phyloP scores from a whole-genome alignment of 2,113 vertebrate species.

The Nyctereutes procyonoides region DNA sequence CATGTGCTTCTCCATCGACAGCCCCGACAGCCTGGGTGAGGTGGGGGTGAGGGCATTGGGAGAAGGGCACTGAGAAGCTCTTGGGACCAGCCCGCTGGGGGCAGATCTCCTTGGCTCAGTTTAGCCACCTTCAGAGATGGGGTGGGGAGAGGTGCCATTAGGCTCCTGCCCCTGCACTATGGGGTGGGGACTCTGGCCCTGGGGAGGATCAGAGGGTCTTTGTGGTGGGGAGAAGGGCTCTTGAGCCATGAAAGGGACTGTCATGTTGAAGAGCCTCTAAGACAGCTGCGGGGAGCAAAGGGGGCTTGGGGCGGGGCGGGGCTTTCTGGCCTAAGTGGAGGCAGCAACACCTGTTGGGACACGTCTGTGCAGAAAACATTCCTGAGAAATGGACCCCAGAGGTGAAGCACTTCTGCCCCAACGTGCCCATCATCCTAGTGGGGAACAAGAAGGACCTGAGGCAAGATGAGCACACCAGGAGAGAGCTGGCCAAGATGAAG shows the following conservation, averaged over 20 bases:
- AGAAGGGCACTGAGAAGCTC: not conserved
- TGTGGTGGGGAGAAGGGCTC: not conserved
- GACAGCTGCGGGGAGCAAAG: not conserved
- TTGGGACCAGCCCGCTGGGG: not conserved
- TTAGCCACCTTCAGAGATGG: not conserved
- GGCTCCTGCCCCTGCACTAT: not conserved
- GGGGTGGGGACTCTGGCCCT: not conserved
- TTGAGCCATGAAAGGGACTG: not conserved
- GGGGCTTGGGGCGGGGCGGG: not conserved
- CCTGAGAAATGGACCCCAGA: constrained; percentile 99
- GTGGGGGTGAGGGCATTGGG: not conserved
- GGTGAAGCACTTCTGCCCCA: constrained; percentile 99
- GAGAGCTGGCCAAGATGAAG: constrained; percentile 98
- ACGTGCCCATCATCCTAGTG: constrained; percentile 98
- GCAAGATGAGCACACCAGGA: constrained; percentile 96
- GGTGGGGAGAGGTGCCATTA: too few species aligned
- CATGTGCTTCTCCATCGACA: constrained; percentile 99
- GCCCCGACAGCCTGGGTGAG: constrained; percentile 97
- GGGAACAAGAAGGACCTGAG: constrained; percentile 99
- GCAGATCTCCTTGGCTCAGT: not conserved
- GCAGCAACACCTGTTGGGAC: not conserved
- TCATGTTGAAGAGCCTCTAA: not conserved
- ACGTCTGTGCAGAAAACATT: constrained; percentile 93
- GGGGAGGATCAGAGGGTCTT: not conserved
- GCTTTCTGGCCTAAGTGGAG: not conserved